Percentiles rank a stretch among this genome's conserved stretches.
Conservation (phyloP, 1,140 invertebrate genomes). For the Limonius californicus region DNA sequence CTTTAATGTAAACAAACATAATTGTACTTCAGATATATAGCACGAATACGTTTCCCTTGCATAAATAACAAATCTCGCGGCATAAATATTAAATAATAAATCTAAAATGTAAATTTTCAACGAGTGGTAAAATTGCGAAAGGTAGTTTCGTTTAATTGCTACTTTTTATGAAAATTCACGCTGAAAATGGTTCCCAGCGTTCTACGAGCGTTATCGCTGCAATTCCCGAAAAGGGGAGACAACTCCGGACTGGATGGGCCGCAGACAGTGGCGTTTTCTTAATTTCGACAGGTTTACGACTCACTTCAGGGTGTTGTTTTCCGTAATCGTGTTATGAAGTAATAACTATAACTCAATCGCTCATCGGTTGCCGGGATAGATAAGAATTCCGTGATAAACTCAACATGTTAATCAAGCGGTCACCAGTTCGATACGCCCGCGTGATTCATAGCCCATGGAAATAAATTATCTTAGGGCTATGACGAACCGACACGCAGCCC, state of each 20-base stretch:
- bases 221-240: no score
- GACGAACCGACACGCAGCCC: slow-evolving; percentile 13
- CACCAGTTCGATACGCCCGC: slow-evolving; percentile 13
- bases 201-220: no score
- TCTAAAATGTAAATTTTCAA: not conserved
- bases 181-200: no score
- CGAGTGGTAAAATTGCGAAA: not conserved
- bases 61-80: not conserved
- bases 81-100: not conserved
- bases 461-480: slow-evolving; percentile 15
- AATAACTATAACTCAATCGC: slow-evolving; percentile 15
- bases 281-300: no score
- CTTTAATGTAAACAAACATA: no score
- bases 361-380: not conserved
- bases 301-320: not conserved
- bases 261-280: no score
- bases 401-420: slow-evolving; percentile 14
- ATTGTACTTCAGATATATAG: no score
- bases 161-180: not conserved
- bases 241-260: no score
- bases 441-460: slow-evolving; percentile 8
- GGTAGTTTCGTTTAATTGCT: not conserved
- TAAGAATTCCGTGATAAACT: slow-evolving; percentile 10
- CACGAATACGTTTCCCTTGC: no score
- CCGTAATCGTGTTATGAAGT: slow-evolving; percentile 3